Conservation (phyloP, 2,113 vertebrate genomes). For the Eleginops maclovinus region DNA sequence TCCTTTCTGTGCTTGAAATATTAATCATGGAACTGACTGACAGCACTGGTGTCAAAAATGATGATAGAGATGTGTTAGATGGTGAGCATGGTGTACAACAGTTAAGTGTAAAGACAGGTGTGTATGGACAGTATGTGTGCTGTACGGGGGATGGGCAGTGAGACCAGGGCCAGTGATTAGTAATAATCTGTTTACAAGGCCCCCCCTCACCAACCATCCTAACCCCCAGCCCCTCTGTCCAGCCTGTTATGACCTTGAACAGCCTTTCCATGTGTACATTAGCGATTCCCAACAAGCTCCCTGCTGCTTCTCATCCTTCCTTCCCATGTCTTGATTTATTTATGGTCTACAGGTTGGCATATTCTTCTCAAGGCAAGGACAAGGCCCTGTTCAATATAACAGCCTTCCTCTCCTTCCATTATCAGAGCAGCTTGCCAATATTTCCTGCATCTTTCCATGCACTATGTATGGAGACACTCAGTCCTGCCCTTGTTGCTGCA, state of each 20-base stretch:
- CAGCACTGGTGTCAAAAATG: background rate
- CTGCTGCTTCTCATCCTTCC: background rate
- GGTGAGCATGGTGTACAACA: constrained; percentile 10
- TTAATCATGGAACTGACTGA: background rate
- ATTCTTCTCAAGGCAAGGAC: constrained; percentile 30
- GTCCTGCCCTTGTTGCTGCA: constrained; percentile 21
- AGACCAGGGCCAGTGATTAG: constrained; percentile 64
- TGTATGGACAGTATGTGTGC: constrained; percentile 9
- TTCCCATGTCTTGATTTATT: constrained; percentile 24
- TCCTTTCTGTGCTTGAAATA: background rate
- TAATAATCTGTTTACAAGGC: constrained; percentile 72
- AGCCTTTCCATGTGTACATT: background rate
- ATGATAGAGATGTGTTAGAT: background rate
- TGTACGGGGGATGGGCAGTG: constrained; percentile 40
- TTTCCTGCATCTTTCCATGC: constrained; percentile 30
- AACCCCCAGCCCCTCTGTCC: constrained; percentile 22
- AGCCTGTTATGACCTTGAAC: constrained; percentile 28
- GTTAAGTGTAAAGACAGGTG: constrained; percentile 26
- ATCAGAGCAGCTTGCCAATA: constrained; percentile 41
- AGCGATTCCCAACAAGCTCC: background rate
- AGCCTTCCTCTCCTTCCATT: constrained; percentile 53
- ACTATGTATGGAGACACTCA: background rate
- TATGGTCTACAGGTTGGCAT: constrained; percentile 8
- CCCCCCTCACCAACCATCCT: constrained; percentile 6
- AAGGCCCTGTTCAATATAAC: constrained; percentile 46